phyloP scores from a whole-genome alignment of 2,888 invertebrate species.

The Villa cingulata region DNA sequence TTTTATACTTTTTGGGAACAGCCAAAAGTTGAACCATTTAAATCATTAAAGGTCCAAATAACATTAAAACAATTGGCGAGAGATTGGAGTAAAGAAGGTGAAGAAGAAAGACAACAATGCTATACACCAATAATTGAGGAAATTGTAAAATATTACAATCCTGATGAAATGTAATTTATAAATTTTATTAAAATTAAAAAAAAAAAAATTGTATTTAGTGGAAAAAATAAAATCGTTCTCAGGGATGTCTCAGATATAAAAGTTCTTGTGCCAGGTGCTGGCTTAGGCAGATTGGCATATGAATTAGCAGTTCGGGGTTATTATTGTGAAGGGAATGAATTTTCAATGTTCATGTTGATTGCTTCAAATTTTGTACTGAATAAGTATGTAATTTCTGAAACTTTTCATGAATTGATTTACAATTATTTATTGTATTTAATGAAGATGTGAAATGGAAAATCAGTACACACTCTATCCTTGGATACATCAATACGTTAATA shows the following conservation, averaged over 20 bases:
- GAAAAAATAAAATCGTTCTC: neutral
- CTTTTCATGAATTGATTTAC: neutral
- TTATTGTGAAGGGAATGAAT: constrained; percentile 93
- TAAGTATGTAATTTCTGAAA: constrained; percentile 37
- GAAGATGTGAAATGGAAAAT: constrained; percentile 41
- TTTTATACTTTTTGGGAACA: neutral
- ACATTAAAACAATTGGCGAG: constrained; percentile 92
- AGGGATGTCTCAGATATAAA: constrained; percentile 40
- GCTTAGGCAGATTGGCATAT: constrained; percentile 83
- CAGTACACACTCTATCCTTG: constrained; percentile 79
- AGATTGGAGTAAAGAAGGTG: constrained; percentile 86
- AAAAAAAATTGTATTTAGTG: neutral
- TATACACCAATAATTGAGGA: constrained; percentile 83
- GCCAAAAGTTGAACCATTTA: constrained; percentile 28
- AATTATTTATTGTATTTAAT: neutral
- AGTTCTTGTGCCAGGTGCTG: constrained; percentile 92
- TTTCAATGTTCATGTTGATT: constrained; percentile 93
- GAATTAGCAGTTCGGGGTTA: constrained; percentile 85
- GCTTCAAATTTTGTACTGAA: constrained; percentile 94
- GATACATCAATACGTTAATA: constrained; percentile 91
- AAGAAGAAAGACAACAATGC: constrained; percentile 67
- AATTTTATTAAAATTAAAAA: neutral
- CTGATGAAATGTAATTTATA: constrained; percentile 41
- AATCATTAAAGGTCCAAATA: constrained; percentile 63
- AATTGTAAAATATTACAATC: constrained; percentile 57